Percentiles rank a stretch among this genome's conserved stretches.
Evolutionary conservation across 35 echinoderm and acorn worm species (phyloP).

Genomic region (Ophioderma brevispina): DNA sequence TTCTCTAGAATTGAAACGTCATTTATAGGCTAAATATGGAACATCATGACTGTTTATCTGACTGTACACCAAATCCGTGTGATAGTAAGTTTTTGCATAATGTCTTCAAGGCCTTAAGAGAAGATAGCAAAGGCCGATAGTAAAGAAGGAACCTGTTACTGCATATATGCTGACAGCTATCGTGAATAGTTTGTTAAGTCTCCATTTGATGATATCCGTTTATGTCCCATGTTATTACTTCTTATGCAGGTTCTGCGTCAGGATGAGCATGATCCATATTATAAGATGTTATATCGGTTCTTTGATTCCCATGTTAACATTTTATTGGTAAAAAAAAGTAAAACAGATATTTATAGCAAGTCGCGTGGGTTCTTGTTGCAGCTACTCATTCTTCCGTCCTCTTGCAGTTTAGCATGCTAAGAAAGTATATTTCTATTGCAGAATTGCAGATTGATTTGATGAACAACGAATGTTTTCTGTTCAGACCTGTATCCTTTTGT

Average conservation of each 20-base stretch:
- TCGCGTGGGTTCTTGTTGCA: neutral
- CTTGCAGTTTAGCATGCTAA: neutral
- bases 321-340: neutral
- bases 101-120: neutral
- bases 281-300: neutral
- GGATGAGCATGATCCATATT: neutral
- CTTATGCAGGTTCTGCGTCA: slow-evolving; percentile 15
- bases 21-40: neutral
- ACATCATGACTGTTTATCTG: neutral
- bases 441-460: neutral
- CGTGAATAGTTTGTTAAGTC: neutral
- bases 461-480: neutral
- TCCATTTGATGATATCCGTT: neutral
- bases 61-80: neutral
- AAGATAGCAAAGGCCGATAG: neutral
- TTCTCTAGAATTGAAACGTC: neutral
- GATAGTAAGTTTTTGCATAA: slow-evolving; percentile 2
- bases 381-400: neutral
- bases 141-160: slow-evolving; percentile 23
- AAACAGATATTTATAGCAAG: slow-evolving; percentile 1
- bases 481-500: neutral
- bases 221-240: neutral
- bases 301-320: neutral
- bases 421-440: neutral
- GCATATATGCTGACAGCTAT: neutral